Evolutionary conservation across 1,140 invertebrate genomes (phyloP).

Genomic region (Drosophila ogumai): DNA sequence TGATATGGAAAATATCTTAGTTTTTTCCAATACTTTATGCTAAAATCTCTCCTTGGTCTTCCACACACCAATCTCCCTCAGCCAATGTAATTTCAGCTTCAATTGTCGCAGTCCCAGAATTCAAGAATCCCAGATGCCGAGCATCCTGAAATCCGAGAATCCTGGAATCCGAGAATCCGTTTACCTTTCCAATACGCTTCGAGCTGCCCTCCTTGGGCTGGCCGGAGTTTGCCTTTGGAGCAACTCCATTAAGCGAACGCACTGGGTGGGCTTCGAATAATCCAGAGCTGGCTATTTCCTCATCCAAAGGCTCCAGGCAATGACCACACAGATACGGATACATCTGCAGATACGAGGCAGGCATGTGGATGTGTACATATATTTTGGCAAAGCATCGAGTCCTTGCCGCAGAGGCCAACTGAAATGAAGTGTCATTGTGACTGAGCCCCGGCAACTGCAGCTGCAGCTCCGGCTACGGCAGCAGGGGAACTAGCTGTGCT

Average conservation of each 20-base stretch:
- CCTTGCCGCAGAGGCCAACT: slow-evolving; percentile 72
- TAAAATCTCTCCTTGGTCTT: not conserved
- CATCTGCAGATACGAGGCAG: slow-evolving; percentile 18
- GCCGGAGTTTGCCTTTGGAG: slow-evolving; percentile 3
- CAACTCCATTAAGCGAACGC: slow-evolving; percentile 47
- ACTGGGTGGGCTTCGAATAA: slow-evolving; percentile 49
- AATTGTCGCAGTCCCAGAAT: slow-evolving; percentile 6
- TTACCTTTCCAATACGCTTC: slow-evolving; percentile 36
- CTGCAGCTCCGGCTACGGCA: slow-evolving; percentile 51
- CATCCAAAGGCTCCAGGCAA: slow-evolving; percentile 47
- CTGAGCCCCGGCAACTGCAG: slow-evolving; percentile 70
- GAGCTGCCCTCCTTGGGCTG: slow-evolving; percentile 17
- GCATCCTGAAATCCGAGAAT: slow-evolving; percentile 3
- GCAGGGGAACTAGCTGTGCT: slow-evolving; percentile 22
- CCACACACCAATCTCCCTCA: not conserved
- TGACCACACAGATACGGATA: slow-evolving; percentile 42
- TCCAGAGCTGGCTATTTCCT: slow-evolving; percentile 49
- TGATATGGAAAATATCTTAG: no score
- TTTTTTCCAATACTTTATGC: not conserved
- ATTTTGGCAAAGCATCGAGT: slow-evolving; percentile 60
- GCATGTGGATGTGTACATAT: slow-evolving; percentile 45
- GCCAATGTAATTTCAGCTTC: not conserved
- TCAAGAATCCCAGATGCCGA: not conserved
- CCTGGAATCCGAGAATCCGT: slow-evolving; percentile 18
- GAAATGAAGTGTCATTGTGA: slow-evolving; percentile 83